A percentile compares a stretch with the other conserved stretches of the same genome.
These are phyloP conservation scores for Danionella cerebrum DNA, from an alignment of 2,113 vertebrate genomes.

Conservation along the genomic window DNA sequence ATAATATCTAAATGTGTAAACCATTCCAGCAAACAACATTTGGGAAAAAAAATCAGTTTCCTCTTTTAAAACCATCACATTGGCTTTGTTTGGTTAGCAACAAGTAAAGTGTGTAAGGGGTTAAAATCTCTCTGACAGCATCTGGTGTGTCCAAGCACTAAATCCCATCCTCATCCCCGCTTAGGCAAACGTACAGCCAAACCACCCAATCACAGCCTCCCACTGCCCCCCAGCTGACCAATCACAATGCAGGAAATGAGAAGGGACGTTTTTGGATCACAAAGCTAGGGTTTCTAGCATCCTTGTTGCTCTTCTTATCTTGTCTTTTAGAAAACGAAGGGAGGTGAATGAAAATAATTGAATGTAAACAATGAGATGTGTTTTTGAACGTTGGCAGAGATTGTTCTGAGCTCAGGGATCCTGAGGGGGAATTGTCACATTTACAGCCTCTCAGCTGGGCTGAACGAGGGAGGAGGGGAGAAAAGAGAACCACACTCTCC, in stretches of 20 bases:
- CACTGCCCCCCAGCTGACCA: constrained; percentile 46
- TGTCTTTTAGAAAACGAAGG: constrained; percentile 47
- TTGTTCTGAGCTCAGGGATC: not conserved
- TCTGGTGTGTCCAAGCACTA: constrained; percentile 59
- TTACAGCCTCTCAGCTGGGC: constrained; percentile 51
- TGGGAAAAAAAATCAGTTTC: not conserved
- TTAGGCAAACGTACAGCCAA: constrained; percentile 52
- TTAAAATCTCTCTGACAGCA: constrained; percentile 62
- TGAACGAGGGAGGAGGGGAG: constrained; percentile 30
- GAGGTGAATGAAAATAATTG: constrained; percentile 32
- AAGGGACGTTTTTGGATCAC: constrained; percentile 41
- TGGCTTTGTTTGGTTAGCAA: too few relatives aligned
- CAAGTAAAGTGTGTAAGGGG: constrained; percentile 54
- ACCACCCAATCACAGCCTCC: constrained; percentile 49
- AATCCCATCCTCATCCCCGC: constrained; percentile 62
- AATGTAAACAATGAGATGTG: constrained; percentile 30
- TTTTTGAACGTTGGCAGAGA: constrained; percentile 8
- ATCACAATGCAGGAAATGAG: constrained; percentile 43
- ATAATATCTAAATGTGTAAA: too few relatives aligned
- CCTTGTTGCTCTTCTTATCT: constrained; percentile 55
- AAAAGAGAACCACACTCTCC: constrained; percentile 47
- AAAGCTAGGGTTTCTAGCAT: constrained; percentile 62
- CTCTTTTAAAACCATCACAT: too few relatives aligned
- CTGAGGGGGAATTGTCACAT: constrained; percentile 45
- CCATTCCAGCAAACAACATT: not conserved